These are phyloP conservation scores for Quiscalus mexicanus DNA, from an alignment of 2,113 vertebrate species.

Conservation along the genomic window DNA sequence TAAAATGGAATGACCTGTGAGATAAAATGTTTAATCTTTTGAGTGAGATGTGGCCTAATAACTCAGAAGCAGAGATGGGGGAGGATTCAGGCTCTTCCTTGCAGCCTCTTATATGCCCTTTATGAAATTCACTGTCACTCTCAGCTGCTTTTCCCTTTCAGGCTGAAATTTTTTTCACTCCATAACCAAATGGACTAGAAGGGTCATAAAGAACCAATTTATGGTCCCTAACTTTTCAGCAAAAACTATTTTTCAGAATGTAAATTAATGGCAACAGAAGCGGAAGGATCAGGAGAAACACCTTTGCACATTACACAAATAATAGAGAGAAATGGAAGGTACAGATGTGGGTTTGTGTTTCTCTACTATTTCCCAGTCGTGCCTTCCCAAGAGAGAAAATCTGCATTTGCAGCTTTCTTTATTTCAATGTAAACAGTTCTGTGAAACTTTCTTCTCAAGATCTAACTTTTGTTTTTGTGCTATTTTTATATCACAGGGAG, in stretches of 20 bases:
- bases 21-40: slow-evolving; percentile 72
- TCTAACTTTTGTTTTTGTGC: background rate
- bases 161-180: slow-evolving; percentile 38
- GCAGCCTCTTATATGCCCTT: background rate
- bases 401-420: background rate
- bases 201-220: slow-evolving; percentile 34
- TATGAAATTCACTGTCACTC: slow-evolving; percentile 55
- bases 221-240: slow-evolving; percentile 22
- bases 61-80: slow-evolving; percentile 20
- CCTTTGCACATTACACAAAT: background rate
- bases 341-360: background rate
- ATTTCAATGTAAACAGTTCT: background rate
- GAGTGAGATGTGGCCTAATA: slow-evolving; percentile 68
- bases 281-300: background rate
- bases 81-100: slow-evolving; percentile 31
- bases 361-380: background rate
- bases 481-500: background rate
- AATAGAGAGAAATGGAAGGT: background rate
- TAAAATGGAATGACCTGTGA: slow-evolving; percentile 60
- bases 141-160: slow-evolving; percentile 46
- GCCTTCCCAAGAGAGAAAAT: background rate
- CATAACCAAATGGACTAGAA: slow-evolving; percentile 39
- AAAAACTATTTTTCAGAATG: slow-evolving; percentile 50
- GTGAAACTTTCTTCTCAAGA: background rate
- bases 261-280: slow-evolving; percentile 25